Evolutionary conservation across 2,888 invertebrate genomes (phyloP).

Genomic region (Trichogramma dendrolimi): DNA sequence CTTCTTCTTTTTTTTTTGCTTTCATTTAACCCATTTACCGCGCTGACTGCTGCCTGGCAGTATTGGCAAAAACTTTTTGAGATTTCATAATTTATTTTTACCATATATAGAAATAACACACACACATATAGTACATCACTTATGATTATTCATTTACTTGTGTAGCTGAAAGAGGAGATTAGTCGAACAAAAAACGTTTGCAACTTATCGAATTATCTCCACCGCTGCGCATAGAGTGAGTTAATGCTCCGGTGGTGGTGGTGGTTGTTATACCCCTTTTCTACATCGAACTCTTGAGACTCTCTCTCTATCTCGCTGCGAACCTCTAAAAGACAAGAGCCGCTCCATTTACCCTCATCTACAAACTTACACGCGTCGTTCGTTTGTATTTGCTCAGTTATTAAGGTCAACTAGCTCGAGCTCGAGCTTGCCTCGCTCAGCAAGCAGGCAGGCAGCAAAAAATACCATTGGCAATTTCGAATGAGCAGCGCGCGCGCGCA

Average conservation of each 20-base stretch:
- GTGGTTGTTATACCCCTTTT: not conserved
- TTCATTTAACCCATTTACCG: no score
- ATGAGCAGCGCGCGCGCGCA: slow-evolving; percentile 3
- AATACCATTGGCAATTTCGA: not conserved
- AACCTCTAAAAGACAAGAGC: slow-evolving; percentile 5
- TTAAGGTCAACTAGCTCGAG: not conserved
- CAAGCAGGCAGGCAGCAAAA: not conserved
- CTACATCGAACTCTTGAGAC: slow-evolving; percentile 17
- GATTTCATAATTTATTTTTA: no score
- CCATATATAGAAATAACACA: no score
- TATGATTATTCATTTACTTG: no score
- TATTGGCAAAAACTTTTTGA: no score
- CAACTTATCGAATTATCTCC: slow-evolving; percentile 19
- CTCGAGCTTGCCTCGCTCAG: not conserved
- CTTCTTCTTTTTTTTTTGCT: no score
- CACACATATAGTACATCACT: no score
- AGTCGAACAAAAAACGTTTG: slow-evolving; percentile 14
- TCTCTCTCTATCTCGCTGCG: slow-evolving; percentile 4
- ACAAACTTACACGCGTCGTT: not conserved
- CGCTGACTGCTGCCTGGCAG: no score
- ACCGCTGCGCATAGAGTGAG: no score
- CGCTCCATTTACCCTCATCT: not conserved
- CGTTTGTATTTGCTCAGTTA: not conserved
- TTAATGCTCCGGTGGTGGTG: no score
- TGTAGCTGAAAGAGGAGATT: not conserved